Conservation (phyloP, 2,888 invertebrate genomes). For the Stratiomys singularior region DNA sequence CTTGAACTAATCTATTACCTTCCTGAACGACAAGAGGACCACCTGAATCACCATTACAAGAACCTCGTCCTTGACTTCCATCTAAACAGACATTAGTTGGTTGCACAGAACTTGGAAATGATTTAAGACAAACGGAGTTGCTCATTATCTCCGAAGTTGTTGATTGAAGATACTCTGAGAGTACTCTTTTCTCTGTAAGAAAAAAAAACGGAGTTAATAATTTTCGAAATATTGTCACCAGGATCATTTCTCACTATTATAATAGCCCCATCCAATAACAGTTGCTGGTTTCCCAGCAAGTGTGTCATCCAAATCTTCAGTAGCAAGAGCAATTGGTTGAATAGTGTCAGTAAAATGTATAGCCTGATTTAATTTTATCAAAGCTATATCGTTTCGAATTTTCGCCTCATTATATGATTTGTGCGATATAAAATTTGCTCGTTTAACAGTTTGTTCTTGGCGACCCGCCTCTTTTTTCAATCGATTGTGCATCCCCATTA, state of each 20-base stretch:
- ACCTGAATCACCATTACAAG: constrained; percentile 30
- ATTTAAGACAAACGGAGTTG: not conserved
- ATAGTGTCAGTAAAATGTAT: not conserved
- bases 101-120: not conserved
- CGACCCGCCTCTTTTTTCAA: not conserved
- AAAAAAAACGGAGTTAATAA: too few species aligned
- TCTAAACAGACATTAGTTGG: constrained; percentile 8
- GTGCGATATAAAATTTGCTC: not conserved
- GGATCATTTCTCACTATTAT: constrained; percentile 13
- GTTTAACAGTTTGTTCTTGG: not conserved
- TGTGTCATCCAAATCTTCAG: not conserved
- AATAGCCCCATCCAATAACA: constrained; percentile 28
- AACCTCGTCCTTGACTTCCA: not conserved
- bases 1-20: not conserved
- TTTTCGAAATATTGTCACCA: too few species aligned
- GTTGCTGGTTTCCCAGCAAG: not conserved
- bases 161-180: not conserved
- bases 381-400: constrained; percentile 25
- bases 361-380: not conserved
- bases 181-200: not conserved
- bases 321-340: not conserved
- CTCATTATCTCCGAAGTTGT: not conserved
- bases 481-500: constrained; percentile 6
- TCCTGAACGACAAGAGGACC: not conserved
- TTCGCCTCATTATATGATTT: too few species aligned